These are phyloP conservation scores for Hyphantria cunea DNA, from an alignment of 1,140 invertebrate species.

Conservation along the genomic window DNA sequence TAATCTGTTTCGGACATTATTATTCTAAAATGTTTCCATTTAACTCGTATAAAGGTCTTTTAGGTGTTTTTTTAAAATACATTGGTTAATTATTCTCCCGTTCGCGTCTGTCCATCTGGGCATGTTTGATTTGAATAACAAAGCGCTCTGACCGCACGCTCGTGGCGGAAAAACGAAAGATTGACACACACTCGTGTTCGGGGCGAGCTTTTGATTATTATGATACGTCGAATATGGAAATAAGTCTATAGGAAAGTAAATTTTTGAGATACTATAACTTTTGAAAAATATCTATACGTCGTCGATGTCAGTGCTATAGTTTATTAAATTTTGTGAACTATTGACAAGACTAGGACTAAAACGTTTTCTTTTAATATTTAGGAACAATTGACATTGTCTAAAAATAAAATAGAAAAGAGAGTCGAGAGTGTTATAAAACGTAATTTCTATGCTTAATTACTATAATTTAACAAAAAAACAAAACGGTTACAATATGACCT, in stretches of 20 bases:
- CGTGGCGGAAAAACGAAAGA: constrained; percentile 56
- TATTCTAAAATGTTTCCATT: constrained; percentile 23
- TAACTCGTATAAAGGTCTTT: constrained; percentile 15
- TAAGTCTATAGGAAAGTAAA: neutral
- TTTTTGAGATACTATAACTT: too few relatives aligned
- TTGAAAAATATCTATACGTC: too few relatives aligned
- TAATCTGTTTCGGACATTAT: neutral
- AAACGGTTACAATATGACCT: too few relatives aligned
- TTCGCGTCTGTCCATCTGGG: constrained; percentile 39
- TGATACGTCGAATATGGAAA: constrained; percentile 10
- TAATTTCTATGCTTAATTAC: too few relatives aligned
- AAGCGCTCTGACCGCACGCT: constrained; percentile 52
- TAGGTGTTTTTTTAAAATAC: constrained; percentile 36
- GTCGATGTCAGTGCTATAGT: too few relatives aligned
- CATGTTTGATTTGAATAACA: constrained; percentile 68
- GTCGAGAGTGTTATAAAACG: too few relatives aligned
- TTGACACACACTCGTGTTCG: constrained; percentile 46
- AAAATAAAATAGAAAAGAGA: too few relatives aligned
- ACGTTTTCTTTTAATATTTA: too few relatives aligned
- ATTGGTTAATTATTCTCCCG: constrained; percentile 57
- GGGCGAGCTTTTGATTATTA: constrained; percentile 27
- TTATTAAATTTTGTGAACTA: too few relatives aligned
- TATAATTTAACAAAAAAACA: too few relatives aligned
- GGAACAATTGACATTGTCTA: too few relatives aligned
- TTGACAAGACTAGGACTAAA: too few relatives aligned